Evolutionary conservation across 2,888 invertebrate genomes (phyloP).

Genomic region (Lepidocyrtoides sp.): DNA sequence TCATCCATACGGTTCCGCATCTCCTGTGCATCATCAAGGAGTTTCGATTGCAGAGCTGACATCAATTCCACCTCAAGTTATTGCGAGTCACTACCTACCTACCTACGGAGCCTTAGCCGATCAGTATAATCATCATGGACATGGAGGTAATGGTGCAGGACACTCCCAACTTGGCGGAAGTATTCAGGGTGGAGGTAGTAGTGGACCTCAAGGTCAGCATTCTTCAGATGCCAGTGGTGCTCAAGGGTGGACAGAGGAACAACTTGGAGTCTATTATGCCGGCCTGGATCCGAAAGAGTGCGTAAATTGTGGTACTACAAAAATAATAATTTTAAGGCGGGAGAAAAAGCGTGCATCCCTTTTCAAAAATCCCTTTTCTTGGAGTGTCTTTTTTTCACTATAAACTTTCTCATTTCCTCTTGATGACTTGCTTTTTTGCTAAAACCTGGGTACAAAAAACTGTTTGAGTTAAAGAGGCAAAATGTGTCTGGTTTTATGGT

Average conservation of each 20-base stretch:
- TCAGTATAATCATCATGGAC: conserved; percentile 62
- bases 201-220: conserved; percentile 19
- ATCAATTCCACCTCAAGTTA: conserved; percentile 43
- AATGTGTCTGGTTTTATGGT: conserved; percentile 37
- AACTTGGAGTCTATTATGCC: conserved; percentile 65
- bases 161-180: conserved; percentile 30
- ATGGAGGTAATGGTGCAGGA: neutral
- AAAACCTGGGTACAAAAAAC: neutral
- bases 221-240: conserved; percentile 45
- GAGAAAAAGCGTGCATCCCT: conserved; percentile 86
- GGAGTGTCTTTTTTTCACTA: conserved; percentile 68
- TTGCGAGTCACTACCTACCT: conserved; percentile 65
- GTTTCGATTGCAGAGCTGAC: conserved; percentile 72
- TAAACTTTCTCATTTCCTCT: neutral
- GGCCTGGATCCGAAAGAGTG: conserved; percentile 87
- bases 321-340: conserved; percentile 80
- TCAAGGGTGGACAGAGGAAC: conserved; percentile 74
- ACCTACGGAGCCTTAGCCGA: conserved; percentile 56
- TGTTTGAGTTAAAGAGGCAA: conserved; percentile 13
- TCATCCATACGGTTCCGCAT: conserved; percentile 72
- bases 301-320: conserved; percentile 88
- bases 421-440: no score
- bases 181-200: conserved; percentile 24
- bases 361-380: conserved; percentile 85
- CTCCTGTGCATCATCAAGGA: conserved; percentile 69